Evolutionary conservation across 2,888 invertebrate species (phyloP).

Genomic region (Scaeva pyrastri): DNA sequence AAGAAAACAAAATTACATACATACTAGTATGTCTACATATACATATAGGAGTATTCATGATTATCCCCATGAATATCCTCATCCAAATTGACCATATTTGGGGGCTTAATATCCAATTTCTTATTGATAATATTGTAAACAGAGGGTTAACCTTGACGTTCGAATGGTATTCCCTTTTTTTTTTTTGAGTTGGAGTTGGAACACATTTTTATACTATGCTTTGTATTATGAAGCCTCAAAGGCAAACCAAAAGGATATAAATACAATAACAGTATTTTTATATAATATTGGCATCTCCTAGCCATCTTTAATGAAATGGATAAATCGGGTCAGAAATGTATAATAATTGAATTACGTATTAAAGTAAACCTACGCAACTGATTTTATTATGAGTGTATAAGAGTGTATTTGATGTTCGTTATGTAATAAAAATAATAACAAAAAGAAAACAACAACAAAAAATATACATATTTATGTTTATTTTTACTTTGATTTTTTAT

Average conservation of each 20-base stretch:
- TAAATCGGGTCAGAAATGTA: slow-evolving; percentile 15
- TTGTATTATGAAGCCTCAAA: background rate
- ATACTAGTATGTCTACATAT: too few species aligned
- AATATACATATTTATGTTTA: too few species aligned
- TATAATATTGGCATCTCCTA: background rate
- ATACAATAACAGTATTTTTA: background rate
- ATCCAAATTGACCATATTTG: slow-evolving; percentile 8
- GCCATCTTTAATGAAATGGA: slow-evolving; percentile 13
- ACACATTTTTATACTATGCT: background rate
- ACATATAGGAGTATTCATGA: background rate
- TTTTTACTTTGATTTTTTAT: too few species aligned
- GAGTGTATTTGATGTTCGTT: too few species aligned
- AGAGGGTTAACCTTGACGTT: background rate
- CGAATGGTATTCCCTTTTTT: background rate
- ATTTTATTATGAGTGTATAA: background rate
- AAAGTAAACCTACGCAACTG: background rate
- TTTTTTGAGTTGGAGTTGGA: background rate
- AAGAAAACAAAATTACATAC: slow-evolving; percentile 3
- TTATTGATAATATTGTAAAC: slow-evolving; percentile 50
- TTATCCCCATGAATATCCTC: background rate
- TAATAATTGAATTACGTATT: background rate
- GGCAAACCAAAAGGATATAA: background rate
- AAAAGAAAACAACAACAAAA: too few species aligned
- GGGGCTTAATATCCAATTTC: slow-evolving; percentile 54
- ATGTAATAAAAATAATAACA: too few species aligned